A percentile compares a stretch with the other conserved stretches of the same genome.
phyloP scores from a whole-genome alignment of 2,113 vertebrate genomes.

The Tyto alba region DNA sequence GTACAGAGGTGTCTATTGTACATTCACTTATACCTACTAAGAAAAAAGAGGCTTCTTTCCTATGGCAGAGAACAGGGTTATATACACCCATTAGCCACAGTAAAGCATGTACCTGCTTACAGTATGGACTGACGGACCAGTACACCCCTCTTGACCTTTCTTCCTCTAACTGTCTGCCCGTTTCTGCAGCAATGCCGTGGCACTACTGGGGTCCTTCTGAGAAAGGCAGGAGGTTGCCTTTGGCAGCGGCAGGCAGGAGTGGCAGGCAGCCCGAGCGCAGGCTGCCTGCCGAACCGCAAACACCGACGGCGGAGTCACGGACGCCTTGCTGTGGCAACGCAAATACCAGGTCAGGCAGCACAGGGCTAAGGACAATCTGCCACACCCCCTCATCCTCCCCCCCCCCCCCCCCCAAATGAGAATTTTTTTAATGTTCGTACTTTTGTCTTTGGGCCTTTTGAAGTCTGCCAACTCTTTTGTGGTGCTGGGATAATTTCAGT shows the following conservation, averaged over 20 bases:
- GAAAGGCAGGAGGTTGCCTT: background rate
- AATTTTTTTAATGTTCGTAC: background rate
- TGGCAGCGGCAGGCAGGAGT: background rate
- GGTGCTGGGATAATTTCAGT: background rate
- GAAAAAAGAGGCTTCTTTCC: background rate
- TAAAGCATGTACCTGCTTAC: background rate
- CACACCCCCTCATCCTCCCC: too few species aligned
- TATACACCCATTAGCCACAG: background rate
- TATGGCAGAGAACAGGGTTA: background rate
- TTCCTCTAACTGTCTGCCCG: background rate
- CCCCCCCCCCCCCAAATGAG: background rate
- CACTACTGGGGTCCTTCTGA: background rate
- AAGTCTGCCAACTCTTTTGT: background rate
- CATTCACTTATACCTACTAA: background rate
- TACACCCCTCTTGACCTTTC: background rate
- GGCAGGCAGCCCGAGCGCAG: background rate
- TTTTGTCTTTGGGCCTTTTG: background rate
- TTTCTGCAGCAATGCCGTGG: background rate
- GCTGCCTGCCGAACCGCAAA: background rate
- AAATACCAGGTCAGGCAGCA: background rate
- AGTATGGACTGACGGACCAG: background rate
- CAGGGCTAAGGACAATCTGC: background rate
- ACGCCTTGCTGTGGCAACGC: background rate
- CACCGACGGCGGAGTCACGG: background rate
- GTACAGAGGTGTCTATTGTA: too few species aligned